phyloP scores from a whole-genome alignment of 2,797 vertebrate genomes.

The Miichthys miiuy region DNA sequence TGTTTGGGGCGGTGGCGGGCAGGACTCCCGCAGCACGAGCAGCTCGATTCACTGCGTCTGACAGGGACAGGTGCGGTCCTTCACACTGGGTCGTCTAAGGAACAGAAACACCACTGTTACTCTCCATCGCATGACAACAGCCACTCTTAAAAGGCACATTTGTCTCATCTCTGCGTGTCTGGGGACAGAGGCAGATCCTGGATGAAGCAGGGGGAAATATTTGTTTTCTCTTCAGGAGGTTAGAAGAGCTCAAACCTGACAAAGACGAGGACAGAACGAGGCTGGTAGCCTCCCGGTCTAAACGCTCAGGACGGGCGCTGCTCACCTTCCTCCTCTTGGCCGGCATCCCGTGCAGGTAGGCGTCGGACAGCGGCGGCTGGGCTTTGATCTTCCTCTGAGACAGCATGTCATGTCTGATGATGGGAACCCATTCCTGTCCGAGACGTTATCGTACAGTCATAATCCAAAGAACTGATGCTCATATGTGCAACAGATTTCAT shows the following conservation, averaged over 20 bases:
- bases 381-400: constrained; percentile 89
- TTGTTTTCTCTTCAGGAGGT: neutral
- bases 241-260: neutral
- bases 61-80: constrained; percentile 88
- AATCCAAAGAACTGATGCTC: neutral
- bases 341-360: constrained; percentile 91
- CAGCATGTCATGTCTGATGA: constrained; percentile 90
- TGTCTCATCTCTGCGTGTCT: too few relatives aligned
- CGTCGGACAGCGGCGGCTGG: constrained; percentile 89
- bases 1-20: constrained; percentile 83
- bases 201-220: too few relatives aligned
- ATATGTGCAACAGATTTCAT: neutral
- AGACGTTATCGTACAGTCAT: neutral
- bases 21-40: constrained; percentile 85
- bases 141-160: neutral
- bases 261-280: neutral
- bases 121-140: neutral
- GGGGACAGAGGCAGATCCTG: too few relatives aligned
- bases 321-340: constrained; percentile 91
- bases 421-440: constrained; percentile 90
- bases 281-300: too few relatives aligned
- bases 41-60: constrained; percentile 88
- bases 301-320: neutral
- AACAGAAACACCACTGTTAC: constrained; percentile 15
- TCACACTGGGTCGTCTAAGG: constrained; percentile 88